Base-by-base conservation (phyloP, 2,797 vertebrate genomes). In the Alcedo quadribrachys region DNA sequence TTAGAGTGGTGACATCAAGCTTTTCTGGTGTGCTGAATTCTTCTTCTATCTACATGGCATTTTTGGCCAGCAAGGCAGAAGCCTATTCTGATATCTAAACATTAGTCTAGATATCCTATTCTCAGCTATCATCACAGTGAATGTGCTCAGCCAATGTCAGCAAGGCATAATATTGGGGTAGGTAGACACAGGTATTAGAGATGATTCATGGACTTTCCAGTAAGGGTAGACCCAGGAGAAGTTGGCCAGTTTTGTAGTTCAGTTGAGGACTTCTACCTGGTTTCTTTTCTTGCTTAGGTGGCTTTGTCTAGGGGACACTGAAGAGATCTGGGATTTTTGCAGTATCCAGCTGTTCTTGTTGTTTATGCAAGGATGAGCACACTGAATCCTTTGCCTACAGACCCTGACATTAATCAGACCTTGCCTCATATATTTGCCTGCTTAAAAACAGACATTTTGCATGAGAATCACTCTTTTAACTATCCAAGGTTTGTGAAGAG, bases 71-170 rank as follows among this genome's bases (percentile, higher is more conserved):
- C 27, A 35, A 40, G 6, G 21, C 21, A 71, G 33, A 89, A 75
- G 22, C 51, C 1, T 27, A 4, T 48, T 78, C 28, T 75, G 43
- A 61, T 46, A 43, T 79, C 33, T 71, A 30, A 74, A 25, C 10
- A 11, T 6, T 51, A 57, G 16, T 16, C 8, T 15, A 57, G 32
- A 8, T 18, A 24, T 4, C 15, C 7, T 24, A 78, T 30, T 9
- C 35, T 45, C 69, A 60, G 54, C 40, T 69, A 19, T 37, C 0
- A 1, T 13, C 50, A 55, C 32, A 48, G 46, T 0, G 2, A 78
- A 28, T 0, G 1, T 3, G 6, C 46, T 13, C 53, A 80, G 54
- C 43, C 66, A n/a, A 9, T 8, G 32, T 14, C 14, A 60, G 50
- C 19, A 43, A 51, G 71, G 24, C 28, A 0, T 8, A 8, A 16